These are phyloP conservation scores for Myzus persicae DNA, from an alignment of 1,140 invertebrate genomes.

Conservation along the genomic window DNA sequence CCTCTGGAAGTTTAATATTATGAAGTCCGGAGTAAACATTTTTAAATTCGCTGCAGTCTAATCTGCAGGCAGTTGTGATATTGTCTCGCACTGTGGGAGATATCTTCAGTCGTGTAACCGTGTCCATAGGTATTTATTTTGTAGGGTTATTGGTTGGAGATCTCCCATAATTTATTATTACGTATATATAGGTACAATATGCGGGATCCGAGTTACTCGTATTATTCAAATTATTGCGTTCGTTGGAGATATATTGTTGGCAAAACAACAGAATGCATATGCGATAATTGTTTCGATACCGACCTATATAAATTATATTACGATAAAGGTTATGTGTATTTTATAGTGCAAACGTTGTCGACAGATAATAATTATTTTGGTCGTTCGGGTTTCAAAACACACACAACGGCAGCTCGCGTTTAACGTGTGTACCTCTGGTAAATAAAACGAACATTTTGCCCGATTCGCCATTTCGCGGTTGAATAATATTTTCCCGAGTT, in stretches of 20 bases:
- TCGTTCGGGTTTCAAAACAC: not conserved
- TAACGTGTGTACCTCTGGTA: not conserved
- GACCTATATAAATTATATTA: slow-evolving; percentile 19
- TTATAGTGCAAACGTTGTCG: not conserved
- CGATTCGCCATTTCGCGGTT: not conserved
- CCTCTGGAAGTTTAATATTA: not conserved
- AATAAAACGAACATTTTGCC: not conserved
- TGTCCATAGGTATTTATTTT: not conserved
- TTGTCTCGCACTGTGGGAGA: not conserved
- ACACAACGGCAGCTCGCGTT: not conserved
- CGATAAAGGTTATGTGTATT: not conserved
- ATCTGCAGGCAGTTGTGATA: not conserved
- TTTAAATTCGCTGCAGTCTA: not conserved
- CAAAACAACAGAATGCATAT: not conserved
- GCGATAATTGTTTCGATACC: not conserved
- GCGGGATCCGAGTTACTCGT: not conserved
- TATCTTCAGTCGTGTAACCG: not conserved
- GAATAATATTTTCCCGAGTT: not conserved
- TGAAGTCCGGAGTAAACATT: not conserved
- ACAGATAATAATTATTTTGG: not conserved
- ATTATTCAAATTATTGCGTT: not conserved
- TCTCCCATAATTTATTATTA: not conserved
- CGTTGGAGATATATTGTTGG: not conserved
- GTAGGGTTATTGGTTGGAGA: not conserved
- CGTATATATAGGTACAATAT: not conserved